Percentiles rank a stretch among this genome's conserved stretches.
Evolutionary conservation across 2,888 invertebrate species (phyloP).

Genomic region (Pinctada fucata): DNA sequence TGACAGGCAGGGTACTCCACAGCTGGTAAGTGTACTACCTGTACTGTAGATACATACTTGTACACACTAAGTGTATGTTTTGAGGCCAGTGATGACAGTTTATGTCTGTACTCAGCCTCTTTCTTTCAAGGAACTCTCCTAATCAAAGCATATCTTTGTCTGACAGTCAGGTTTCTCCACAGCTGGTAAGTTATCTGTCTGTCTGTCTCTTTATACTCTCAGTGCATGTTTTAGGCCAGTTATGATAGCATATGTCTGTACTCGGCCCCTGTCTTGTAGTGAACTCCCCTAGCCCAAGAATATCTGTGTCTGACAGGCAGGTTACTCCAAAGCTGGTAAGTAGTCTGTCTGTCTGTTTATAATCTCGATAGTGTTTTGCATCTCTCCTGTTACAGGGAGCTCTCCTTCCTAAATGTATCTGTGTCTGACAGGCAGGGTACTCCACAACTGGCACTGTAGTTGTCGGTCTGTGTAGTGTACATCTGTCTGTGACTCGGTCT

Average conservation of each 20-base stretch:
- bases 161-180: conserved; percentile 40
- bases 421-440: conserved; percentile 40
- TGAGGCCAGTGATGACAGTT: conserved; percentile 24
- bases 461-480: background rate
- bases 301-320: conserved; percentile 41
- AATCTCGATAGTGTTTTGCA: too few species aligned
- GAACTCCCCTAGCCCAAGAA: conserved; percentile 37
- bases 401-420: conserved; percentile 38
- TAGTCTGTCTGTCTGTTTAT: background rate
- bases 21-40: conserved; percentile 20
- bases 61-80: conserved; percentile 39
- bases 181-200: conserved; percentile 26
- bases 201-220: conserved; percentile 5
- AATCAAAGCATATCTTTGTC: too few species aligned
- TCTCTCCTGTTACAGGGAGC: conserved; percentile 14
- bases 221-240: conserved; percentile 39
- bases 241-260: conserved; percentile 31
- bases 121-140: conserved; percentile 30
- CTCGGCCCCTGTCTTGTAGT: conserved; percentile 24
- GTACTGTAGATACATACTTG: background rate
- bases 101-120: conserved; percentile 28
- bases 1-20: conserved; percentile 41
- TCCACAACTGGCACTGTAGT: background rate
- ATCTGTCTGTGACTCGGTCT: background rate
- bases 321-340: conserved; percentile 38